A percentile compares a stretch with the other conserved stretches of the same genome.
These are phyloP conservation scores for Morbakka virulenta DNA, from an alignment of 30 jellyfish, hydroid and myxozoan species.

Conservation along the genomic window DNA sequence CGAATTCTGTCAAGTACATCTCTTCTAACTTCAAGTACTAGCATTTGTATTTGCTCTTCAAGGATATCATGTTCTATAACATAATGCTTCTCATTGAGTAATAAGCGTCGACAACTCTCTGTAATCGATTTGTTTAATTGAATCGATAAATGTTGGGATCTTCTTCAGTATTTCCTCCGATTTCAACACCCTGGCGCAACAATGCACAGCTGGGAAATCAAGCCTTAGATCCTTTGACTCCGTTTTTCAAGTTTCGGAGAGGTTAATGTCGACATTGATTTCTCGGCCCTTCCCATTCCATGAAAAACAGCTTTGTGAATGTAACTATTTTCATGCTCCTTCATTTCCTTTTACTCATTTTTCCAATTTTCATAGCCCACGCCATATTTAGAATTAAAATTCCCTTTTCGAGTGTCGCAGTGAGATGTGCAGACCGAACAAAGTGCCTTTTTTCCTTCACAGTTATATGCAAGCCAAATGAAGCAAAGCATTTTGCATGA, in stretches of 20 bases:
- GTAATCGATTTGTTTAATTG: conserved; percentile 33
- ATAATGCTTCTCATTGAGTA: conserved; percentile 33
- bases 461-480: conserved; percentile 20
- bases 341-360: not conserved
- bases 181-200: conserved; percentile 44
- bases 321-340: conserved; percentile 22
- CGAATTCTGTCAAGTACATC: conserved; percentile 16
- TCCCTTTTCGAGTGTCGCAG: conserved; percentile 43
- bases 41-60: conserved; percentile 32
- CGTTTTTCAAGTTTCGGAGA: conserved; percentile 46
- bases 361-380: conserved; percentile 29
- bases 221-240: conserved; percentile 34
- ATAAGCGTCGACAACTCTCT: conserved; percentile 19
- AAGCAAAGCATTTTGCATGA: conserved; percentile 29
- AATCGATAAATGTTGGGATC: conserved; percentile 30
- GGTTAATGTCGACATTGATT: conserved; percentile 31
- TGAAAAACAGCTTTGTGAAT: conserved; percentile 28
- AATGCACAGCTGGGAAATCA: conserved; percentile 39
- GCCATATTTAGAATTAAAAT: conserved; percentile 18
- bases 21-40: conserved; percentile 25
- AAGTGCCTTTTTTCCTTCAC: conserved; percentile 20
- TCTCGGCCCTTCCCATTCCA: conserved; percentile 21
- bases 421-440: conserved; percentile 43
- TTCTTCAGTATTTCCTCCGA: conserved; percentile 30
- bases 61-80: conserved; percentile 43